phyloP scores from a whole-genome alignment of 2,888 invertebrate species.

The Ophion obscuratus region DNA sequence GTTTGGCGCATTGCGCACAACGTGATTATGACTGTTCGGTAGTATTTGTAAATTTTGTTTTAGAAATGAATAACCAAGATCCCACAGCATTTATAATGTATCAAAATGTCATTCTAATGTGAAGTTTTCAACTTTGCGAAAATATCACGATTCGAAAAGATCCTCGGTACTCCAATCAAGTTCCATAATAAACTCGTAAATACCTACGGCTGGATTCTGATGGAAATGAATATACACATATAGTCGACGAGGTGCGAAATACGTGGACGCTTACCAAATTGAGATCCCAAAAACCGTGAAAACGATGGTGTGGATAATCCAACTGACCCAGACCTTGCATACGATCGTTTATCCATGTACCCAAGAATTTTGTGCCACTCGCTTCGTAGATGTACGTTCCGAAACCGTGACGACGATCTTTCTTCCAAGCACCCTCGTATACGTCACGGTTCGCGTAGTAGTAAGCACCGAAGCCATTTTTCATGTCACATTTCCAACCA shows the following conservation, averaged over 20 bases:
- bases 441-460: conserved; percentile 91
- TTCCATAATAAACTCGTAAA: neutral
- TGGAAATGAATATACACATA: neutral
- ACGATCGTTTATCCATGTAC: conserved; percentile 90
- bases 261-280: conserved; percentile 83
- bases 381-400: conserved; percentile 90
- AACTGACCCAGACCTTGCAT: conserved; percentile 91
- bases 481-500: conserved; percentile 89
- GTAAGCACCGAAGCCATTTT: conserved; percentile 91
- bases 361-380: conserved; percentile 88
- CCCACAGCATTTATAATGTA: too few relatives aligned
- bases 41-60: too few relatives aligned
- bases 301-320: conserved; percentile 88
- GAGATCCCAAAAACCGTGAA: conserved; percentile 90
- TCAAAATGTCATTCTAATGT: too few relatives aligned
- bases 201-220: neutral
- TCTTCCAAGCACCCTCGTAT: conserved; percentile 92
- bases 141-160: too few relatives aligned
- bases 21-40: too few relatives aligned
- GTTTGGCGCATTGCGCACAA: too few relatives aligned
- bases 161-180: neutral
- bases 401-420: conserved; percentile 90
- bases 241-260: neutral
- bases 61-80: too few relatives aligned
- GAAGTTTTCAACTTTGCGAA: too few relatives aligned